Evolutionary conservation across 2,888 invertebrate species (phyloP), one percentile per base, ranked within the genome.

Genomic region (Meganola albula): DNA sequence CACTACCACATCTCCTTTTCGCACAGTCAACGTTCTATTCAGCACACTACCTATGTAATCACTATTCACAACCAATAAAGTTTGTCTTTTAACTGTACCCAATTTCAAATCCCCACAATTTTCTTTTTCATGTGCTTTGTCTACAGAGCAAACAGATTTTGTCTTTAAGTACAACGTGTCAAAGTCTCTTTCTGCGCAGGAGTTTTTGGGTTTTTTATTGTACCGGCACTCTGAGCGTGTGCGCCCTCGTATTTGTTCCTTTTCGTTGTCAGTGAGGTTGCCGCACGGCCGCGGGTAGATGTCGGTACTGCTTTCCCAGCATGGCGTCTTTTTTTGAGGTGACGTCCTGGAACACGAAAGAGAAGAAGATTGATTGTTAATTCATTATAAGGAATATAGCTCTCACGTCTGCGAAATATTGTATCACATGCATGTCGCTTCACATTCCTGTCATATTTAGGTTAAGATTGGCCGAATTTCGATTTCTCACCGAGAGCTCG

Each of bases 231-330:
- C 93, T 0, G 93, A 93, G 24, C 90, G 89, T 0, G 92, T 89
- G 35, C 91, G 87, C 0, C 87, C 88, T 1, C 89, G 82, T 6
- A 89, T 58, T 4, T 89, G 87, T 47, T 89, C 90, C 58, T 93
- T 93, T 60, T 94, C 93, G 5, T 89, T 91, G 68, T 94, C 94
- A 0, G 93, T 94, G 77, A 93, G 90, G 67, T 94, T 94, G 9
- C 93, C 93, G 43, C 92, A 90, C 0, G 94, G 94, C 29, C 90
- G 90, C 2, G 94, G 94, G 65, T 93, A 94, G 34, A 94, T 90
- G 67, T 94, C 93, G 0, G 92, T 91, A 51, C 91, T 92, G 52
- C 92, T 92, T 59, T 94, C 94, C 93, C 94, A 94, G 58, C 93
- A 93, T 0, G 90, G 93, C 1, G 88, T 89, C 27, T 90, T 89